Evolutionary conservation across 2,888 invertebrate species (phyloP).

Genomic region (Antheraea yamamai): DNA sequence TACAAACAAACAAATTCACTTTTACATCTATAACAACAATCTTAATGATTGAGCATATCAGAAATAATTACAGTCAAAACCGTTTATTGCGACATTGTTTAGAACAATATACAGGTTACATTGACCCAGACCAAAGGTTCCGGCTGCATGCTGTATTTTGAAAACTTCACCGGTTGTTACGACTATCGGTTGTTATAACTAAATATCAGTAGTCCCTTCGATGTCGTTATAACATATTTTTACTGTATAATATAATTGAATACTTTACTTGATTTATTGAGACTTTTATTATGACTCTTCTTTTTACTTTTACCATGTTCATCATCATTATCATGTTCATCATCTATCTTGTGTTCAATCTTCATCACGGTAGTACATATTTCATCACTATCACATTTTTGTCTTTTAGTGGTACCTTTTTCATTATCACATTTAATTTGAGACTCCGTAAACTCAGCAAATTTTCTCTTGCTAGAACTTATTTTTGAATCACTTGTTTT

Average conservation of each 20-base stretch:
- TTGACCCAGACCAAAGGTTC: no score
- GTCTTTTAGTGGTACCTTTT: slow-evolving; percentile 34
- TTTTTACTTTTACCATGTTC: slow-evolving; percentile 33
- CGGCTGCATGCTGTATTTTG: no score
- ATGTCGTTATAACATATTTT: no score
- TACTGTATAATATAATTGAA: neutral
- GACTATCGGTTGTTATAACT: no score
- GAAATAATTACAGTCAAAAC: no score
- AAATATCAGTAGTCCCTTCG: no score
- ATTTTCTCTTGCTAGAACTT: slow-evolving; percentile 49
- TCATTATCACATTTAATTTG: slow-evolving; percentile 24
- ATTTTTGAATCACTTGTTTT: slow-evolving; percentile 41
- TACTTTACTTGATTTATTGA: slow-evolving; percentile 70
- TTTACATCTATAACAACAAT: neutral
- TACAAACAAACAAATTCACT: no score
- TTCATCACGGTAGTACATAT: slow-evolving; percentile 20
- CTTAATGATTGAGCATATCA: neutral
- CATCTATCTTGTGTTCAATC: slow-evolving; percentile 25
- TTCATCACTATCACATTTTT: slow-evolving; percentile 25
- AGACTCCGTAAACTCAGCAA: slow-evolving; percentile 55
- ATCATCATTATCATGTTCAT: slow-evolving; percentile 34
- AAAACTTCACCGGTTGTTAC: no score
- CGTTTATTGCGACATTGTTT: no score
- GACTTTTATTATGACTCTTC: slow-evolving; percentile 52
- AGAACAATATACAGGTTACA: no score